Percentiles rank a stretch among this genome's conserved stretches.
Evolutionary conservation across 2,797 vertebrate species (phyloP).

Genomic region (Antrozous pallidus): DNA sequence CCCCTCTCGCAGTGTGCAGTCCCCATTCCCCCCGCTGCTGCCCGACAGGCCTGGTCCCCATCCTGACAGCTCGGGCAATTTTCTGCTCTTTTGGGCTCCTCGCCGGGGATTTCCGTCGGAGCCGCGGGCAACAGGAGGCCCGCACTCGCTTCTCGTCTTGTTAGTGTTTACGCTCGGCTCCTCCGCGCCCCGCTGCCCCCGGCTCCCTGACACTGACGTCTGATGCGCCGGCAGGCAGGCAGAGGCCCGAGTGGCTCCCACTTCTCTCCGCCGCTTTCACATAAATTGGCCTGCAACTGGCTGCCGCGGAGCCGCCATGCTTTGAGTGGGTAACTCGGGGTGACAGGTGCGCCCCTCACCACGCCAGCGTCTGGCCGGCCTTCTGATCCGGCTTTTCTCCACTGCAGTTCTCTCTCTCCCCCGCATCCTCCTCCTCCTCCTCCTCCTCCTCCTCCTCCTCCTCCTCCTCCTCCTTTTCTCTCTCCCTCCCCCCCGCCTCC

Average conservation of each 20-base stretch:
- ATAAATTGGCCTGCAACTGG: constrained; percentile 78
- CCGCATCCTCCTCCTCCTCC: neutral
- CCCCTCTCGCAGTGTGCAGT: rapidly evolving
- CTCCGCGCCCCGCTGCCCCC: constrained; percentile 56
- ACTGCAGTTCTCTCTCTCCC: constrained; percentile 20
- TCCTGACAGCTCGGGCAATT: constrained; percentile 62
- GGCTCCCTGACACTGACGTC: constrained; percentile 73
- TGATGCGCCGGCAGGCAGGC: constrained; percentile 78
- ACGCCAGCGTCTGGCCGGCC: constrained; percentile 70
- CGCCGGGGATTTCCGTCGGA: constrained; percentile 66
- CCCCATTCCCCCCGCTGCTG: neutral
- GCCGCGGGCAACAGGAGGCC: constrained; percentile 54
- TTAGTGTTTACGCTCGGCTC: constrained; percentile 71
- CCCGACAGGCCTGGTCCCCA: constrained; percentile 60
- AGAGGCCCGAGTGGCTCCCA: constrained; percentile 69
- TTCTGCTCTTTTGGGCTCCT: constrained; percentile 65
- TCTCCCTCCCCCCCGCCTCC: no score
- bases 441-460: no score
- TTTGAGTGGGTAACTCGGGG: constrained; percentile 69
- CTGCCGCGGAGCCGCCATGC: constrained; percentile 68
- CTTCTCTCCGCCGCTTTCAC: constrained; percentile 75
- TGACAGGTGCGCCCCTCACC: constrained; percentile 78
- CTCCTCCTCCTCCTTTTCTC: neutral
- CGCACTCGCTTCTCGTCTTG: constrained; percentile 66
- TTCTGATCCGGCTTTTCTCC: constrained; percentile 74